These are phyloP conservation scores for Bombus polaris DNA, from an alignment of 1,140 invertebrate species.

Conservation along the genomic window DNA sequence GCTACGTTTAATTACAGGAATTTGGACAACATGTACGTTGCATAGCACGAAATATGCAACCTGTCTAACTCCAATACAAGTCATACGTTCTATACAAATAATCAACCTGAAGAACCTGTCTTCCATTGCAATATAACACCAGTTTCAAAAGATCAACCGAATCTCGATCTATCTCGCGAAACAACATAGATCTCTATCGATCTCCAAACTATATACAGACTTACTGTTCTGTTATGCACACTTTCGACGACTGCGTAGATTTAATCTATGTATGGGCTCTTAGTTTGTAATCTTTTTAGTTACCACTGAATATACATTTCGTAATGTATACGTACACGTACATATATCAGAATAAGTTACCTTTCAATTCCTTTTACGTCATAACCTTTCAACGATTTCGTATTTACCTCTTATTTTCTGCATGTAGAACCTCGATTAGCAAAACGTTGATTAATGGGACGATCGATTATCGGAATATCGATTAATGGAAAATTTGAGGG, in stretches of 20 bases:
- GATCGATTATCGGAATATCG: neutral
- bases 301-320: neutral
- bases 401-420: neutral
- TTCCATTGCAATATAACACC: too few species aligned
- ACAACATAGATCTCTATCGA: neutral
- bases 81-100: neutral
- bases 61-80: neutral
- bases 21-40: neutral
- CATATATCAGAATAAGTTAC: neutral
- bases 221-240: neutral
- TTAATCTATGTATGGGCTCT: neutral
- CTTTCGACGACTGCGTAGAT: neutral
- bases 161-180: neutral
- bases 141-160: neutral
- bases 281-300: neutral
- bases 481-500: too few species aligned
- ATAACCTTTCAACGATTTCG: neutral
- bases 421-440: neutral
- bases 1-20: too few species aligned
- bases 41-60: neutral
- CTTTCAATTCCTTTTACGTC: conserved; percentile 7
- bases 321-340: neutral
- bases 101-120: neutral
- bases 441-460: neutral
- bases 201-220: neutral